Evolutionary conservation across 53 echinoderm and acorn worm genomes (phyloP), one percentile per base, ranked within the genome.

Genomic region (Patiria pectinifera): DNA sequence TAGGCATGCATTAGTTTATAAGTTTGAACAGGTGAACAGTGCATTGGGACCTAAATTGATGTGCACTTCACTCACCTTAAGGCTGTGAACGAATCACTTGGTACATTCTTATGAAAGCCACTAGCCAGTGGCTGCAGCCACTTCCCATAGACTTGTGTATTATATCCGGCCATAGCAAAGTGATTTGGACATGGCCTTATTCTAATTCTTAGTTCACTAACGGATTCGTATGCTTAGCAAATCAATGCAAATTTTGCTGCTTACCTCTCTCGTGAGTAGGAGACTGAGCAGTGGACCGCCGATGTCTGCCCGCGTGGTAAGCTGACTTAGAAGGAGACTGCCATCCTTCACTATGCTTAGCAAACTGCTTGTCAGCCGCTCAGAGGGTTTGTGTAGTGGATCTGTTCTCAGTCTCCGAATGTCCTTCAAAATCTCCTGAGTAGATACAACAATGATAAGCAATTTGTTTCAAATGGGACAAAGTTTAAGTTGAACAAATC

Each of bases 261-360:
- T 74, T 53, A 94, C 94, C 89, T 94, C 91, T 94, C 94, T 84
- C 1, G 81, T 84, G 24, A 91, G 71, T 24, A 94, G 91, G 2
- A 91, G 66, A 49, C 80, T 91, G 44, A 94, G 77, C 43, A 94
- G 6, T 10, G 91, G 86, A 62, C 91, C 79, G 53, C 85, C 66
- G 78, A 86, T 49, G n/a, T 91, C 82, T 82, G 87, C 15, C 62
- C 35, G 61, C 70, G 81, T 43, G 61, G 11, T 45, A 3, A 93
- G 93, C 48, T 69, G n/a, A 66, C 43, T 23, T 16, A 59, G 21
- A 19, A 13, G 11, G 13, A 89, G 48, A 72, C 47, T 75, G 15
- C 66, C 86, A 24, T 87, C 88, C 19, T 72, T 81, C 23, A 87
- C 53, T 4, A 76, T 48, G 44, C 60, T 75, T 16, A 44, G 45